A percentile compares a stretch with the other conserved stretches of the same genome.
These are phyloP conservation scores for Psephotus haematonotus DNA, from an alignment of 2,113 vertebrate species.

Conservation along the genomic window DNA sequence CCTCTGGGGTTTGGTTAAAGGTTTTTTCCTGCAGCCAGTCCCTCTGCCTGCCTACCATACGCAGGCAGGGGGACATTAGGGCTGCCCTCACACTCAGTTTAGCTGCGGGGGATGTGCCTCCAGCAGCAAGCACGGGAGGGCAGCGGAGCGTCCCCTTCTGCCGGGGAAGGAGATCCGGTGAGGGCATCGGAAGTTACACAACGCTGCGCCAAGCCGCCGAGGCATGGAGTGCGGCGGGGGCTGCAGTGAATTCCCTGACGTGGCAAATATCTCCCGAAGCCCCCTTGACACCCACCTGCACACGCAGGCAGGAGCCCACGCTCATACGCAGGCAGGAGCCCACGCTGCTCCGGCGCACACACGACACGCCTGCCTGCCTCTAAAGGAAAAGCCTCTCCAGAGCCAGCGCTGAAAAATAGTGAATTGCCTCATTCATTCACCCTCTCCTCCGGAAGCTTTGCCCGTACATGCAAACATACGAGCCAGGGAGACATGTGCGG, in stretches of 20 bases:
- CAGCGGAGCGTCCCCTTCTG: background rate
- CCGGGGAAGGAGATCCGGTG: slow-evolving; percentile 14
- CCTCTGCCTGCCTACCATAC: background rate
- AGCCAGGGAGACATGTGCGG: background rate
- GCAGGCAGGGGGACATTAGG: accelerated
- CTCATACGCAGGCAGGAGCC: slow-evolving; percentile 60
- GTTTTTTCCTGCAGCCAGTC: background rate
- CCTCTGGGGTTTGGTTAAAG: background rate
- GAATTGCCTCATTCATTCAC: slow-evolving; percentile 66
- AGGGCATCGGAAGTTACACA: slow-evolving; percentile 51
- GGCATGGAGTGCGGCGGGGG: slow-evolving; percentile 1
- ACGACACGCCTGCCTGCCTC: background rate
- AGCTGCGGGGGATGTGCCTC: background rate
- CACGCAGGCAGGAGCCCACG: slow-evolving; percentile 61
- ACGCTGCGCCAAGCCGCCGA: slow-evolving; percentile 16
- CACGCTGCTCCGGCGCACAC: slow-evolving; percentile 8
- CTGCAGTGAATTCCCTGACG: slow-evolving; percentile 65
- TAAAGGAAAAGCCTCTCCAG: slow-evolving; percentile 38
- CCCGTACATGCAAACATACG: background rate
- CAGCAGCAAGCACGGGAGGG: background rate
- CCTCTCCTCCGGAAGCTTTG: slow-evolving; percentile 54
- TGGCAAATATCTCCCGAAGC: slow-evolving; percentile 62
- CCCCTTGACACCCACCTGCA: slow-evolving; percentile 53
- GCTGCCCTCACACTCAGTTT: background rate
- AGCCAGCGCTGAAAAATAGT: slow-evolving; percentile 43